phyloP scores from a whole-genome alignment of 2,113 vertebrate species.

The Corapipo altera region DNA sequence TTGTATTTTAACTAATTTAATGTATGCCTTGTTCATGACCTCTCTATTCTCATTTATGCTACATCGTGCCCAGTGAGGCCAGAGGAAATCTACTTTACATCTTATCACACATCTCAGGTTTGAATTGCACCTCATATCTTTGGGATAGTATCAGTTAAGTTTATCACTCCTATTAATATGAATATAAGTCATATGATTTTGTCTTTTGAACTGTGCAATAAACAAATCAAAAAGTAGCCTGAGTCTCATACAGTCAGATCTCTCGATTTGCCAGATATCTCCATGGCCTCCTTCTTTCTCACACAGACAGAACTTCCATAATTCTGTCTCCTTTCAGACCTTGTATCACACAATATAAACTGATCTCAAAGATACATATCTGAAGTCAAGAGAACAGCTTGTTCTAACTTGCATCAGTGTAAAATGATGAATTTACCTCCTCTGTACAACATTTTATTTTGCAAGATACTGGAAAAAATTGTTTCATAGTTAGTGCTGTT shows the following conservation, averaged over 20 bases:
- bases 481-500: not conserved
- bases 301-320: not conserved
- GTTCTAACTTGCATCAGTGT: not conserved
- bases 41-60: not conserved
- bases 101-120: not conserved
- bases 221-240: not conserved
- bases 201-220: not conserved
- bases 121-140: not conserved
- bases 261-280: not conserved
- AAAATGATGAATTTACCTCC: not conserved
- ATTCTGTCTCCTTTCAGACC: not conserved
- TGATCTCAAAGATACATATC: not conserved
- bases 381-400: not conserved
- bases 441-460: not conserved
- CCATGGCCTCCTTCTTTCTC: not conserved
- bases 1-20: not conserved
- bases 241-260: fast-evolving
- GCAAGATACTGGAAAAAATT: not conserved
- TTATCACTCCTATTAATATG: not conserved
- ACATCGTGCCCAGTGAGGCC: not conserved
- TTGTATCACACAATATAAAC: not conserved
- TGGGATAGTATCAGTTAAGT: not conserved
- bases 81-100: not conserved
- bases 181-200: not conserved
- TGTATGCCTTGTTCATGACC: not conserved